Evolutionary conservation across 2,888 invertebrate species (phyloP).

Genomic region (Habrosyne pyritoides): DNA sequence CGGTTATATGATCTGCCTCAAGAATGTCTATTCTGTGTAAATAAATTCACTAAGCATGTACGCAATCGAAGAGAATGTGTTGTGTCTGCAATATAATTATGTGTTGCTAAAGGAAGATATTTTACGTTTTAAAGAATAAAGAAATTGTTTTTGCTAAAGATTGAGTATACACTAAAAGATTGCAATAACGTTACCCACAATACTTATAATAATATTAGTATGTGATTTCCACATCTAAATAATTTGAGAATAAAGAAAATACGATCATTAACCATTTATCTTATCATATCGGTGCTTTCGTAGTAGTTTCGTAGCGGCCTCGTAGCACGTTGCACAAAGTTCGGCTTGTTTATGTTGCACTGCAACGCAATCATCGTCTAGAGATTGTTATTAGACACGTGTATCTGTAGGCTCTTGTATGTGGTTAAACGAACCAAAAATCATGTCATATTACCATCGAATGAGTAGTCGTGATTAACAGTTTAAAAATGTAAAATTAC

Average conservation of each 20-base stretch:
- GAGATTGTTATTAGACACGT: background rate
- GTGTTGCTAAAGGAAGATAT: slow-evolving; percentile 39
- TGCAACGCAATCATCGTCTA: background rate
- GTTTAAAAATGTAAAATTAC: slow-evolving; percentile 50
- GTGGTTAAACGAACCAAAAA: slow-evolving; percentile 38
- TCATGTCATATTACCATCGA: slow-evolving; percentile 50
- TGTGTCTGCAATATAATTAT: slow-evolving; percentile 49
- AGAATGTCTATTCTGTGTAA: slow-evolving; percentile 64
- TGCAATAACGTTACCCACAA: background rate
- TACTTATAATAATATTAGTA: background rate
- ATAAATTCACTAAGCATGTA: slow-evolving; percentile 55
- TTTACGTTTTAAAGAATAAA: slow-evolving; percentile 8
- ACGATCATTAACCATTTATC: background rate
- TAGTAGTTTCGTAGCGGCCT: slow-evolving; percentile 54
- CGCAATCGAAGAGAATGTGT: slow-evolving; percentile 57
- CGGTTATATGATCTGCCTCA: slow-evolving; percentile 57
- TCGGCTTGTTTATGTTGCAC: background rate
- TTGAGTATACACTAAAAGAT: too few relatives aligned
- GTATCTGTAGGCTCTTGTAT: background rate
- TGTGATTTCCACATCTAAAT: background rate
- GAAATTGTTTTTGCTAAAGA: background rate
- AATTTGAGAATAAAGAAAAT: background rate
- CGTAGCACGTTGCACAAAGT: slow-evolving; percentile 53
- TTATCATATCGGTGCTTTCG: slow-evolving; percentile 14
- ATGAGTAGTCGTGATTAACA: slow-evolving; percentile 49